A percentile compares a stretch with the other conserved stretches of the same genome.
phyloP scores from a whole-genome alignment of 1,140 invertebrate genomes.

The Drosophila chauvacae region DNA sequence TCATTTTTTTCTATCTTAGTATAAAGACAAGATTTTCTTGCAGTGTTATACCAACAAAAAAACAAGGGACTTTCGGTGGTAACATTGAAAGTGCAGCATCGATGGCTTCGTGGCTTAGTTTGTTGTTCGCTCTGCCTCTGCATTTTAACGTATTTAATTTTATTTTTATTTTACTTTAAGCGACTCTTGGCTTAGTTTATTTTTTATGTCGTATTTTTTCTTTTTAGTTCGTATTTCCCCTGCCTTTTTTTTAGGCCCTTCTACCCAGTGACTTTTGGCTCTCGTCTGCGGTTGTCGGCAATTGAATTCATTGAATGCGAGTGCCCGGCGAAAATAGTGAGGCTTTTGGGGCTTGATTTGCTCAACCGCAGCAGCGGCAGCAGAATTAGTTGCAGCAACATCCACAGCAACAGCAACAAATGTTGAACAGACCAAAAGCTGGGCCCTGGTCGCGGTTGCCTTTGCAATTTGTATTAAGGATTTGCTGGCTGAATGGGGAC shows the following conservation, averaged over 20 bases:
- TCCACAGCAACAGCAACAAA: conserved; percentile 34
- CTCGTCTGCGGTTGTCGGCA: conserved; percentile 68
- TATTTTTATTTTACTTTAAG: conserved; percentile 6
- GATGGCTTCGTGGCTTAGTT: conserved; percentile 63
- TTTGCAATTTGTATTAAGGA: conserved; percentile 82
- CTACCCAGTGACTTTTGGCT: conserved; percentile 45
- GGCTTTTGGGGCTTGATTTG: conserved; percentile 14
- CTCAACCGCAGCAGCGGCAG: conserved; percentile 46
- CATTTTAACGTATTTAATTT: conserved; percentile 10
- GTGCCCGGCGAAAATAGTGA: conserved; percentile 33
- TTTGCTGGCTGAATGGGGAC: conserved; percentile 55
- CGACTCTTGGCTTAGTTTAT: neutral
- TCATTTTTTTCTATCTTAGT: too few species aligned
- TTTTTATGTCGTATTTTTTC: neutral
- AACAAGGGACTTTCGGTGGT: conserved; percentile 16
- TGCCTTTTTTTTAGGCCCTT: neutral
- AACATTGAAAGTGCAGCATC: conserved; percentile 55
- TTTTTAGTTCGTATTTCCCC: conserved; percentile 1
- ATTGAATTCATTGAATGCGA: conserved; percentile 80
- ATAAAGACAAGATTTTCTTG: neutral
- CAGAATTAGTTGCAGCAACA: conserved; percentile 14
- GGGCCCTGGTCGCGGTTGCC: conserved; percentile 70
- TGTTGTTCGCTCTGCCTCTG: conserved; percentile 5
- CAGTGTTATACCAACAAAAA: conserved; percentile 18
- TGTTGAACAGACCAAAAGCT: conserved; percentile 56